phyloP scores from a whole-genome alignment of 2,888 invertebrate genomes.

The Drosophila robusta region DNA sequence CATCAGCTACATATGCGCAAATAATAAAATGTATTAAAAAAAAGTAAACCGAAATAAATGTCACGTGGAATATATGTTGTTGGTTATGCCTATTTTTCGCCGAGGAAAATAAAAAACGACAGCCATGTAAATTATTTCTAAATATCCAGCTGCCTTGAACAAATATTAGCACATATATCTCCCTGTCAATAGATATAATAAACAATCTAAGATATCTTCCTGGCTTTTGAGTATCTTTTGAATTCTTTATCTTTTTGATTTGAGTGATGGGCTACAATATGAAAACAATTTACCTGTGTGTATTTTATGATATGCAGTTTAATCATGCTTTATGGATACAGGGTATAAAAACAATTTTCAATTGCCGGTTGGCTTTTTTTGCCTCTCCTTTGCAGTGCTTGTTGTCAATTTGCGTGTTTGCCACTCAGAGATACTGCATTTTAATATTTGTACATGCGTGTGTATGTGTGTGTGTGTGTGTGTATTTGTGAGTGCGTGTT shows the following conservation, averaged over 20 bases:
- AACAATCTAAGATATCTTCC: no score
- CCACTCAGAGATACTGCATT: constrained; percentile 18
- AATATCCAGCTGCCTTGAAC: no score
- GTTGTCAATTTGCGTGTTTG: constrained; percentile 49
- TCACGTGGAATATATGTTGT: no score
- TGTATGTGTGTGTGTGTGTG: constrained; percentile 1
- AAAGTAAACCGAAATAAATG: no score
- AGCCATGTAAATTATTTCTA: no score
- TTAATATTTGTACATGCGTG: constrained; percentile 1
- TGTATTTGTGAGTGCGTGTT: constrained; percentile 37
- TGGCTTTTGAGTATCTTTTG: no score
- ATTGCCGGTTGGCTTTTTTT: constrained; percentile 37
- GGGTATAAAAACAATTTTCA: constrained; percentile 54
- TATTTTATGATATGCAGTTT: background rate
- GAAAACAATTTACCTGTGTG: background rate
- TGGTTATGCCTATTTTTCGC: no score
- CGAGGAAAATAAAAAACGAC: no score
- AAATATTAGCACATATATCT: no score
- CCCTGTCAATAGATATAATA: no score
- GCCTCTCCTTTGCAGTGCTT: constrained; percentile 14
- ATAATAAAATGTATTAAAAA: background rate
- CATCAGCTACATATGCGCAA: background rate
- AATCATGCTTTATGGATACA: background rate
- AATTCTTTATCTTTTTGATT: no score
- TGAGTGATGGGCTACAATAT: no score